Evolutionary conservation across 2,797 vertebrate species (phyloP), one percentile per base, ranked within the genome.

Genomic region (Tenualosa thibaudeaui): DNA sequence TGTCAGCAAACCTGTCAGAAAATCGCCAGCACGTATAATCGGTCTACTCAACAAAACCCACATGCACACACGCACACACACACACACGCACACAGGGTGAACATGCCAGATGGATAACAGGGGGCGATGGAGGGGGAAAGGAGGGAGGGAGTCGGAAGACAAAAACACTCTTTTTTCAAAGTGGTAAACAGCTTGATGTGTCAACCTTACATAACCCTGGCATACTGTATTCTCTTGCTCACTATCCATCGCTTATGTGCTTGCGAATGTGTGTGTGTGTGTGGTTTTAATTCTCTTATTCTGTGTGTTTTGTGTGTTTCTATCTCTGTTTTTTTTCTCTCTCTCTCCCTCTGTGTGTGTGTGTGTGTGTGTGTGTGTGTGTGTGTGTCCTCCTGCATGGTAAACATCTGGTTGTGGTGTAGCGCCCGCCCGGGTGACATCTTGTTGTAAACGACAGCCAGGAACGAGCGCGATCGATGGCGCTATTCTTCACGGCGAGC

Each of bases 1-100:
- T 75, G 68, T 75, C 68, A 75, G 68, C 68, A 40, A 43, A 75
- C 68, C 31, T 75, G 68, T 40, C 68, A 75, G 68, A 75, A 75
- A 75, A 75, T 75, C 40, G 68, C 31, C 31, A 19, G 68, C 26
- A 68, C 26, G 3, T 31, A 37, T 68, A 68, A 68, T 68, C 31
- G 26, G 24, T 68, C 26, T 37, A 9, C 62, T 68, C 62, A 37
- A 68, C 62, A 37, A 68, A 68, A 15, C 51, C 51, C 51, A 15
- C 10, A 54, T 3, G 31, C 24, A 31, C 46, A 46, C 46, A 46
- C 46, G 3, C 46, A 51, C 50, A 56, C 54, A 56, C 54, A 7
- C 19, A 58, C 51, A 75, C 31, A 37, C 65, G 43, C 68, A 75
- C 68, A 40, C 12, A 5, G 68, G 68, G 15, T 40, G 68, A 75